Base-by-base conservation (phyloP, 2,888 invertebrate species). In the Apamea monoglypha region DNA sequence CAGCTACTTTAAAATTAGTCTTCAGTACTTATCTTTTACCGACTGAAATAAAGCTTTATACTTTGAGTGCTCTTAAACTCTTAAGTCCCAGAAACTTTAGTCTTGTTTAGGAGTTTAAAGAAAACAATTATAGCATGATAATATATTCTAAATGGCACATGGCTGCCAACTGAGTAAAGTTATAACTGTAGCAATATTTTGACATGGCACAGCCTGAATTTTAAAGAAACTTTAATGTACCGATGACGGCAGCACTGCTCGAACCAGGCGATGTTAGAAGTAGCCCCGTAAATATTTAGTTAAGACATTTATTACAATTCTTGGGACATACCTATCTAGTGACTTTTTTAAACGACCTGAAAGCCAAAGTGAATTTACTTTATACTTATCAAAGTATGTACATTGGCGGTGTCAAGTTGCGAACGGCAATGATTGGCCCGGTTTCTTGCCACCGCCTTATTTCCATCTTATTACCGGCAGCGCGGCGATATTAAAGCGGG, bases 401-500 rank as follows among this genome's bases (percentile, higher is more conserved):
- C 85, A 88, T 88, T 85, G 90, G 87, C 89, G 92, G 93, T 94
- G 94, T 95, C 93, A 94, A 95, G 94, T 94, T 93, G 95, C 94
- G 93, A 94, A 93, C 92, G 93, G 93, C 94, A 93, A 95, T 96
- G 95, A 96, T 96, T 96, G 95, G 95, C 94, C 94, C 93, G 95
- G 95, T 95, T 95, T 94, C 94, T 95, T 94, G 93, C 93, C 93
- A 91, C 93, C 93, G 94, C 95, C 96, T 96, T 96, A 97, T 96
- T 96, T 96, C 96, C 96, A 97, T 96, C 95, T 96, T 96, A 96
- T 96, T 97, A 96, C 96, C 94, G 95, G 95, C 94, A 94, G 94
- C 95, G 95, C 92, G 89, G 95, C 95, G 94, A 96, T 97, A 96
- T 96, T 96, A 96, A 96, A 95, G 93, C 95, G 93, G 95, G 95